Evolutionary conservation across 2,113 vertebrate genomes (phyloP).

Genomic region (Seriola rivoliana): DNA sequence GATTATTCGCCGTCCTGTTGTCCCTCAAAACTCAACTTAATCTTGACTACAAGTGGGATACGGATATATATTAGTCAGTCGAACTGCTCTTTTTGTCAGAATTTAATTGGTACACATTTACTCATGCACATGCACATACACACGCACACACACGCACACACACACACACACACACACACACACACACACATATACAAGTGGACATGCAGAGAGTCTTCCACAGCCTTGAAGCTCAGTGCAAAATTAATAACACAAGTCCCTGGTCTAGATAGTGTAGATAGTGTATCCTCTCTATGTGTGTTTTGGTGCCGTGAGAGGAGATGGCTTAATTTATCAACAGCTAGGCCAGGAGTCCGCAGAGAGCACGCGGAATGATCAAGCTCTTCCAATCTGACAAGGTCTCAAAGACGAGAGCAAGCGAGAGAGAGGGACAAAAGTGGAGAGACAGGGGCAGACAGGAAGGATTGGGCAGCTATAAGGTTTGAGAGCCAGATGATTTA

Average conservation of each 20-base stretch:
- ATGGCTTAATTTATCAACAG: constrained; percentile 70
- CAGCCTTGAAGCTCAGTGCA: constrained; percentile 17
- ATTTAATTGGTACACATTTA: too few relatives aligned
- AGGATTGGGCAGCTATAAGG: constrained; percentile 45
- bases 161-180: background rate
- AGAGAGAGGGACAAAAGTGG: constrained; percentile 27
- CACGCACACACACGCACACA: too few relatives aligned
- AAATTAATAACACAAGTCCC: constrained; percentile 59
- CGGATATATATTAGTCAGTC: background rate
- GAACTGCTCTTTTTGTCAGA: background rate
- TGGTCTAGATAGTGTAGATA: constrained; percentile 30
- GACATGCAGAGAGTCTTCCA: background rate
- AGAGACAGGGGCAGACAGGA: constrained; percentile 44
- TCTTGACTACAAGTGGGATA: background rate
- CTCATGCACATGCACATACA: too few relatives aligned
- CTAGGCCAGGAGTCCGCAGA: constrained; percentile 43
- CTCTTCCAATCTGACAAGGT: constrained; percentile 54
- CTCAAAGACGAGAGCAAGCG: constrained; percentile 43
- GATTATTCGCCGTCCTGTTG: background rate
- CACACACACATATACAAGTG: background rate
- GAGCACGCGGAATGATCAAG: constrained; percentile 55
- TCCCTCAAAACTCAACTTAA: background rate
- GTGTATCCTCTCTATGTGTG: constrained; percentile 34
- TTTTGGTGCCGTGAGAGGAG: constrained; percentile 53
- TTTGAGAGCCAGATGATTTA: constrained; percentile 76